phyloP scores from a whole-genome alignment of 1,140 invertebrate genomes.

The Plodia interpunctella region DNA sequence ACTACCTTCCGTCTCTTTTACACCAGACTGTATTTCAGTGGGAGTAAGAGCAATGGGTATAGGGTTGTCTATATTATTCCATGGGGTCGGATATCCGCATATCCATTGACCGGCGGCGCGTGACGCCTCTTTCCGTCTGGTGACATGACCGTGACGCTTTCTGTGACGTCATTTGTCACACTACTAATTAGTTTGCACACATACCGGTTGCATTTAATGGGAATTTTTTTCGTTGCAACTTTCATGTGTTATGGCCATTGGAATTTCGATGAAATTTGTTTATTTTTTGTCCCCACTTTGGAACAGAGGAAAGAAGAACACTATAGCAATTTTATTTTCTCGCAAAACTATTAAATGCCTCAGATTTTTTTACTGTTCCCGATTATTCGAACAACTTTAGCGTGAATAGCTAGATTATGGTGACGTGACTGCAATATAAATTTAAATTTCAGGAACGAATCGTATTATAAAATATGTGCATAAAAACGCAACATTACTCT shows the following conservation, averaged over 20 bases:
- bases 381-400: too few species aligned
- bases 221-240: not conserved
- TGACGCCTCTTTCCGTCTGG: slow-evolving; percentile 58
- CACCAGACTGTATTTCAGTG: not conserved
- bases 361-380: too few species aligned
- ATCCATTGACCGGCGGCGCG: slow-evolving; percentile 48
- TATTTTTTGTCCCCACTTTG: too few species aligned
- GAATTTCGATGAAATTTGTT: not conserved
- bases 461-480: too few species aligned
- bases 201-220: not conserved
- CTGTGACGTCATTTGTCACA: slow-evolving; percentile 26
- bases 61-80: slow-evolving; percentile 14
- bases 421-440: too few species aligned
- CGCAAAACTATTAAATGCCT: too few species aligned
- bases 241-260: not conserved
- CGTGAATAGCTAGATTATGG: too few species aligned
- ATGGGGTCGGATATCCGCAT: slow-evolving; percentile 57
- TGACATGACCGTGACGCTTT: slow-evolving; percentile 30
- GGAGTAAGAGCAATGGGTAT: slow-evolving; percentile 25
- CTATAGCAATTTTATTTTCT: too few species aligned
- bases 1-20: not conserved
- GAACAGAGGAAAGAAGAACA: too few species aligned
- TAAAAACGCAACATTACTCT: too few species aligned
- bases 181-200: not conserved
- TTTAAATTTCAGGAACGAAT: too few species aligned